Base-by-base conservation (phyloP, 2,113 vertebrate species). In the Scomber japonicus region DNA sequence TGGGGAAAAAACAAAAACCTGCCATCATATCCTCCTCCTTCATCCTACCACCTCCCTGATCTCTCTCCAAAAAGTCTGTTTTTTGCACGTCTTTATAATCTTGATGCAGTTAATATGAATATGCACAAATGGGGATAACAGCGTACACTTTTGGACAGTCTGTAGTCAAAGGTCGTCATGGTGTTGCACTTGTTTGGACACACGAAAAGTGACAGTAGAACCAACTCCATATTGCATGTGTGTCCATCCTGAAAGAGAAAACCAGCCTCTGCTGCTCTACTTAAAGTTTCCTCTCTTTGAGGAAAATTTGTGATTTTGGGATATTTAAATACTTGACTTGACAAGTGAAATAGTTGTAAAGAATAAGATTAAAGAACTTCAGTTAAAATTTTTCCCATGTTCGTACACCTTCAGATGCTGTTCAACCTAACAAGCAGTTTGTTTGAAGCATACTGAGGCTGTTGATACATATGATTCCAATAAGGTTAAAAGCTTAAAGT, bases 401-500 rank as follows among this genome's bases (percentile, higher is more conserved):
- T 27, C 24, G 24, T 3, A 40, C 35, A 40, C 35, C 35, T 40
- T 40, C 35, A 40, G 8, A 40, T 40, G 6, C 35, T 40, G 35
- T 40, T 40, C 24, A 9, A 40, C 6, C 35, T 40, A 9, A 40
- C 35, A 40, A 40, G 35, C 35, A 40, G 35, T 40, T 40, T 40
- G 35, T 80, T 53, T 69, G 67, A 71, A 7, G 10, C 27, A 14
- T 48, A n/a, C 10, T 21, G 53, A 53, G 21, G n/a, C 50, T 46
- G 14, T 71, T 13, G 71, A 55, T 45, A 63, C 78, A 75, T 40
- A 35, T 71, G 80, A 80, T 64, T 80, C 75, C 55, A 77, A 61
- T 77, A 71, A 63, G 11, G 67, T 59, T 80, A 67, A 79, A 76
- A 82, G 72, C 66, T 86, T 60, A 62, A 48, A 83, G 61, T 82